Base-by-base conservation (phyloP, 1,140 invertebrate species). In the Bombus waltoni region DNA sequence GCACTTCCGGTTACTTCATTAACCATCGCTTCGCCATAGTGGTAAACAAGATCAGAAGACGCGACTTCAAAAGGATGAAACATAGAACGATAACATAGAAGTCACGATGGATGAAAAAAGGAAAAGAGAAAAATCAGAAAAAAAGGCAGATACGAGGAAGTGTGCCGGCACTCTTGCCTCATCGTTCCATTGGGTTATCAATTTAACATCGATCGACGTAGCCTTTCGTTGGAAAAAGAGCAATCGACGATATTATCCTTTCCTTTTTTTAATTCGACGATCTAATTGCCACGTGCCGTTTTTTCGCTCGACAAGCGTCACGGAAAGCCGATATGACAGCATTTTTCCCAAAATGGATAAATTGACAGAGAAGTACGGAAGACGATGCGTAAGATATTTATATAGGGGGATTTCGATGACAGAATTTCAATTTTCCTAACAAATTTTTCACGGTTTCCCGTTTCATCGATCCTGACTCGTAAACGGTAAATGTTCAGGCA, bases 101-200 rank as follows among this genome's bases (percentile, higher is more conserved):
- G 25, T 62, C 25, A n/a, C 3, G 25, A n/a, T 65, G 8, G 22
- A 65, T 35, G 18, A 32, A 74, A 35, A 32, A 40, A 38, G 38
- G 57, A 25, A 59, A 40, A 40, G 18, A n/a, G 22, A 35, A 59
- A 40, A 40, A 59, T n/a, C 0, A 18, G 4, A 35, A 13, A 65
- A n/a, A n/a, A 38, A 9, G 4, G 32, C 25, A 47, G 78, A 80
- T 80, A 79, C 42, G 44, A 75, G 18, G 32, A 75, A 35, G 28
- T 32, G 38, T 35, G 25, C 9, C n/a, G 40, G 11, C 44, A 11
- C 22, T 68, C 32, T 44, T 42, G 40, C 40, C 25, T 79, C 25
- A 53, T 81, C 44, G 44, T 25, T 35, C 25, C n/a, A 13, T 47
- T 44, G 65, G 65, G 44, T 78, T 70, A 83, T 83, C 62, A 28